These are phyloP conservation scores for Etheostoma nigrum DNA, from an alignment of 2,797 vertebrate species.

Conservation along the genomic window DNA sequence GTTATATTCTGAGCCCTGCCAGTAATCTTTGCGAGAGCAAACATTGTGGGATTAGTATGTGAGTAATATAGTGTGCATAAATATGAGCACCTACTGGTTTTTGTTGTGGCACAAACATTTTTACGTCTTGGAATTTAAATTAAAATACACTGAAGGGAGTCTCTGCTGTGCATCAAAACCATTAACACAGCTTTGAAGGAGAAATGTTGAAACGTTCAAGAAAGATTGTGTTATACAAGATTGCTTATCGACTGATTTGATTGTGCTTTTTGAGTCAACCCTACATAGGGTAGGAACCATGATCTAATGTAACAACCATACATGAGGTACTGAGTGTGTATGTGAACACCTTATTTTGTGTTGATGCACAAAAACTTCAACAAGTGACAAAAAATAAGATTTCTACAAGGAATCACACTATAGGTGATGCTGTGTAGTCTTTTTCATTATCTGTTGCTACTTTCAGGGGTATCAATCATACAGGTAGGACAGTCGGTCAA, in stretches of 20 bases:
- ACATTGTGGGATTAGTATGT: neutral
- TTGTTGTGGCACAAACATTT: neutral
- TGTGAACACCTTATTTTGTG: neutral
- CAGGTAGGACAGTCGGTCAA: slow-evolving; percentile 21
- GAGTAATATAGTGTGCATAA: neutral
- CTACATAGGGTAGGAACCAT: neutral
- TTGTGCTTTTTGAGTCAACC: slow-evolving; percentile 10
- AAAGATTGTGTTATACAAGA: neutral
- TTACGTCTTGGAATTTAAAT: neutral
- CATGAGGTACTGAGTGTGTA: neutral
- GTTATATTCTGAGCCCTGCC: neutral
- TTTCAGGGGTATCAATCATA: slow-evolving; percentile 43
- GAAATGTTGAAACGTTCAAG: slow-evolving; percentile 22
- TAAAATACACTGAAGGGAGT: neutral
- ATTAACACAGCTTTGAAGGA: slow-evolving; percentile 14
- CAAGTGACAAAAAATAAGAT: slow-evolving; percentile 4
- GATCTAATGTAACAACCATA: neutral
- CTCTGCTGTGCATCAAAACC: slow-evolving; percentile 6
- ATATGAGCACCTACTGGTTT: neutral
- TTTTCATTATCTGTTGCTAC: slow-evolving; percentile 24
- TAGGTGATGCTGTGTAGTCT: slow-evolving; percentile 3
- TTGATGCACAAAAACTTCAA: slow-evolving; percentile 6
- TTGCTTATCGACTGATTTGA: neutral
- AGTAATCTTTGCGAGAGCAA: neutral
- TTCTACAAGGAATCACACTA: neutral